Evolutionary conservation across 2,113 vertebrate genomes (phyloP).

Genomic region (Etia nguti): DNA sequence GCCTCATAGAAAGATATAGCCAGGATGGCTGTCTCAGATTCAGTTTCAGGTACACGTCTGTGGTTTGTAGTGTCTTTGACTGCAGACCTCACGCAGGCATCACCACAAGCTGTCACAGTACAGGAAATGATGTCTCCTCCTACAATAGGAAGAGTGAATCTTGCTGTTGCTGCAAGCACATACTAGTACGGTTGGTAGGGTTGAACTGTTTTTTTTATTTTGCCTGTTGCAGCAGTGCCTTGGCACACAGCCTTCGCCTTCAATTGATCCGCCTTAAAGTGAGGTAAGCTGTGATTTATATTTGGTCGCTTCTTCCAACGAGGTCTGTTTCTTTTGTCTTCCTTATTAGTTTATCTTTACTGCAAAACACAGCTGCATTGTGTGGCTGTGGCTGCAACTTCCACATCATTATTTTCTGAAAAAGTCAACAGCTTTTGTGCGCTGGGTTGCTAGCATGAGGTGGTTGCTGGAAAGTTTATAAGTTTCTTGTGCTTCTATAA

Average conservation of each 20-base stretch:
- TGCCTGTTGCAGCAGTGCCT: conserved; percentile 7
- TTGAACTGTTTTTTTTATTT: not conserved
- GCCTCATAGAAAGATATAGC: not conserved
- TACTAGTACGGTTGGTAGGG: conserved; percentile 12
- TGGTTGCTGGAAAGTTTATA: not conserved
- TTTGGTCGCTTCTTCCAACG: not conserved
- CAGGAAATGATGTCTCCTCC: conserved; percentile 56
- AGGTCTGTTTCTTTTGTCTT: not conserved
- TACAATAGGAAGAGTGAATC: not conserved
- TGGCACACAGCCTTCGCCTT: not conserved
- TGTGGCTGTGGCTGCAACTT: not conserved
- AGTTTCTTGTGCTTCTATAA: not conserved
- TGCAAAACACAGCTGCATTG: not conserved
- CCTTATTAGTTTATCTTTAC: not conserved
- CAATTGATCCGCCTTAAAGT: not conserved
- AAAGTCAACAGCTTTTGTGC: not conserved
- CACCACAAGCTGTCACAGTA: not conserved
- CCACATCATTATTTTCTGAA: not conserved
- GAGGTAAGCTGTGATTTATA: conserved; percentile 47
- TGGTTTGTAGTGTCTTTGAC: conserved; percentile 36
- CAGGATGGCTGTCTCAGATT: not conserved
- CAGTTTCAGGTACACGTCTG: not conserved
- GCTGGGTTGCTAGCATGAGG: not conserved
- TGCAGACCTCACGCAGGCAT: conserved; percentile 17
- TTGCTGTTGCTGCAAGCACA: not conserved